Evolutionary conservation across 2,888 invertebrate species (phyloP), one percentile per base, ranked within the genome.

Genomic region (Elegia similella): DNA sequence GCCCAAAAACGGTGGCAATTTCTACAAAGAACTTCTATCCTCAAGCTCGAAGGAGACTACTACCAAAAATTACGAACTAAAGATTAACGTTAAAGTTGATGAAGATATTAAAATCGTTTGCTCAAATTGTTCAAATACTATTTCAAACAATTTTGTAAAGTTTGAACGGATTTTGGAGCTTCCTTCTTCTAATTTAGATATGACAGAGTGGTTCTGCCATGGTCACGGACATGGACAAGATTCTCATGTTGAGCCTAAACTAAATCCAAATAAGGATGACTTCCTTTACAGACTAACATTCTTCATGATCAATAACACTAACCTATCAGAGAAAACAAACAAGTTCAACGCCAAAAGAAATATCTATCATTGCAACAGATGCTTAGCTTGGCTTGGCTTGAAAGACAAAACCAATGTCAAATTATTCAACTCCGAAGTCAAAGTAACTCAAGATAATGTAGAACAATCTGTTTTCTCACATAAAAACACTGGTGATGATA

Each of bases 121-220:
- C 67, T 76, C 82, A 47, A 86, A 93, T 67, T 84, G 90, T 66
- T 79, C 73, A 0, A 92, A 93, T 72, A 66, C 80, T n/a, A 74
- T 93, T 42, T 81, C 92, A n/a, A 86, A 89, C 60, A 80, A 76
- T 61, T 73, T 72, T 55, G 84, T 92, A 0, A 85, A 82, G 50
- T 94, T 94, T 78, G 79, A 90, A 50, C 86, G 94, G 62, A 84
- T 95, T 68, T 78, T 95, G 59, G 94, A 94, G 58, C 75, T 95
- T 56, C 95, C 95, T 0, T 92, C 93, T 0, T 87, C 90, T 13
- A 92, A 92, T 78, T 80, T 92, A 58, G 94, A 94, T 68, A 90
- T 93, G 73, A 89, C 91, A 0, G 95, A 95, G 62, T 95, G 94
- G 93, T 95, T 94, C 74, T 95, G 95, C 68, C 94, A 95, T 63